A percentile compares a stretch with the other conserved stretches of the same genome.
Conservation (phyloP, 2,797 vertebrate genomes). For the Oryzias sinensis region DNA sequence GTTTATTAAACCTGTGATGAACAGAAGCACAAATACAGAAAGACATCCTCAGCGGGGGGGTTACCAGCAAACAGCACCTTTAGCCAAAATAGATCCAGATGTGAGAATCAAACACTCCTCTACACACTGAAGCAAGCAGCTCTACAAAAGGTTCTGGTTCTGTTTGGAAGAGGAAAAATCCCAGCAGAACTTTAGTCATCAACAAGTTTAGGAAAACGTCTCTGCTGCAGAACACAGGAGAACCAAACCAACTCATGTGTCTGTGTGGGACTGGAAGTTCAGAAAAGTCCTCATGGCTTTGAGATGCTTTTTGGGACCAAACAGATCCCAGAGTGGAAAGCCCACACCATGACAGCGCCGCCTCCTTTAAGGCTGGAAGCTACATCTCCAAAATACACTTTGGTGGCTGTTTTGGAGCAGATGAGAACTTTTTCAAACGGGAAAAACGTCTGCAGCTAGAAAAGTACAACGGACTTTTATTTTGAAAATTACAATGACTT, state of each 20-base stretch:
- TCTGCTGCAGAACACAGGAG: conserved; percentile 64
- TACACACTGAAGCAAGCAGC: too few relatives aligned
- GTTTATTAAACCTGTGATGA: conserved; percentile 91
- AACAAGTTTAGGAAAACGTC: conserved; percentile 55
- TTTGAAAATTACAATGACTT: too few relatives aligned
- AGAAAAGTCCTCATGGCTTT: conserved; percentile 45
- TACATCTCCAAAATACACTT: not conserved
- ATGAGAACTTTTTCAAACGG: too few relatives aligned
- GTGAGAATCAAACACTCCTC: conserved; percentile 51
- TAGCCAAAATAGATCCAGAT: conserved; percentile 81
- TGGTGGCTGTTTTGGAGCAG: too few relatives aligned
- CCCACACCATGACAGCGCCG: too few relatives aligned
- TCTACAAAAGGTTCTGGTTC: too few relatives aligned
- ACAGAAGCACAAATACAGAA: conserved; percentile 74
- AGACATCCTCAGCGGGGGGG: conserved; percentile 15
- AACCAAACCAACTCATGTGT: conserved; percentile 55
- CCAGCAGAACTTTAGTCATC: conserved; percentile 57
- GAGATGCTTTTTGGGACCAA: conserved; percentile 59
- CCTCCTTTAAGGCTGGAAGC: too few relatives aligned
- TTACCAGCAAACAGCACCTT: conserved; percentile 57
- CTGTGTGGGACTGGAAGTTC: conserved; percentile 35
- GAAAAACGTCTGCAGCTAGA: too few relatives aligned
- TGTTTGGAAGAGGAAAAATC: conserved; percentile 55
- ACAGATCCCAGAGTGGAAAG: conserved; percentile 52
- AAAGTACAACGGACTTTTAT: too few relatives aligned